These are phyloP conservation scores for Australoheros scitulus DNA, from an alignment of 2,113 vertebrate genomes.

Conservation along the genomic window DNA sequence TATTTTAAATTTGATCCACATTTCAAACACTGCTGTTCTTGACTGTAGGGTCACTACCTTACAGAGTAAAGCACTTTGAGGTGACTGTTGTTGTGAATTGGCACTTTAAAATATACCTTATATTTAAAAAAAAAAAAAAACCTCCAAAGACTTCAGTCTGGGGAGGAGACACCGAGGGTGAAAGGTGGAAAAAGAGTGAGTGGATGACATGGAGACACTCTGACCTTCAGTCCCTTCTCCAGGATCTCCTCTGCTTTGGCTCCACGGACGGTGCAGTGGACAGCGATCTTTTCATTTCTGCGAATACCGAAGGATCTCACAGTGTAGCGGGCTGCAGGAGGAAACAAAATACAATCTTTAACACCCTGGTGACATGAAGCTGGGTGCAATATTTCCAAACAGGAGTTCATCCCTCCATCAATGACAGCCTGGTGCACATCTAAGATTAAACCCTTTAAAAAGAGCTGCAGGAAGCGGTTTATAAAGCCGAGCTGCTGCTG, in stretches of 20 bases:
- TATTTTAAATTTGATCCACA: too few species aligned
- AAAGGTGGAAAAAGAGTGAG: not conserved
- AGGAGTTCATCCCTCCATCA: not conserved
- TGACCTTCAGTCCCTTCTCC: slow-evolving; percentile 92
- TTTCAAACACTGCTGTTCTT: too few species aligned
- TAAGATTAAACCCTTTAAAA: not conserved
- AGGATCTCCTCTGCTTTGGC: slow-evolving; percentile 98
- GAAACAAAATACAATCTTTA: not conserved
- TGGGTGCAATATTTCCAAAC: not conserved
- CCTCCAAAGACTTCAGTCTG: too few species aligned
- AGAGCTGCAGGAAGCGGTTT: not conserved
- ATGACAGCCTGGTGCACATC: not conserved
- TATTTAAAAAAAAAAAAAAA: too few species aligned
- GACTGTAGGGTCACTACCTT: too few species aligned
- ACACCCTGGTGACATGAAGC: accelerated
- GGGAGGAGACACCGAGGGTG: not conserved
- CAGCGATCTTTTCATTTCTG: slow-evolving; percentile 98
- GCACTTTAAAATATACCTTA: too few species aligned
- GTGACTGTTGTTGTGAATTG: too few species aligned
- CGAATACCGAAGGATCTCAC: slow-evolving; percentile 96
- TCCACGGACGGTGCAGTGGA: slow-evolving; percentile 96
- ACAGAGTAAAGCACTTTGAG: too few species aligned
- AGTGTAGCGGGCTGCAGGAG: slow-evolving; percentile 89
- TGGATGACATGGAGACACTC: not conserved
- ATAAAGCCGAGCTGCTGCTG: not conserved